phyloP scores from a whole-genome alignment of 2,113 vertebrate genomes.

The Sapajus apella region DNA sequence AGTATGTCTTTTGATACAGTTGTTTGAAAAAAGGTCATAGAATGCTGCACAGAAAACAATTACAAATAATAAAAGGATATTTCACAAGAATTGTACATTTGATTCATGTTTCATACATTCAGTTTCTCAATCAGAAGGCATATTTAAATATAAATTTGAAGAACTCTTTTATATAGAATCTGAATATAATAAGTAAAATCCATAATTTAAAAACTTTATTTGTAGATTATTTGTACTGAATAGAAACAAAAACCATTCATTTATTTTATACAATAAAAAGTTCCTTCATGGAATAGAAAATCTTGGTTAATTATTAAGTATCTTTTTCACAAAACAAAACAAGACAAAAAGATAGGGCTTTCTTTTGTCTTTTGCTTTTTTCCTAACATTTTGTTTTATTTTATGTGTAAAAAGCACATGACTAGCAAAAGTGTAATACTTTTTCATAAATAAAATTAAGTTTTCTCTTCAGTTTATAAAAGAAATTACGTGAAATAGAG shows the following conservation, averaged over 20 bases:
- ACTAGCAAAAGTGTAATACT: not conserved
- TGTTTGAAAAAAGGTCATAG: not conserved
- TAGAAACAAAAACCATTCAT: not conserved
- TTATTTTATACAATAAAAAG: not conserved
- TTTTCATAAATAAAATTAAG: constrained; percentile 15
- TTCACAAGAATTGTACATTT: not conserved
- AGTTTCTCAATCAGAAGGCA: not conserved
- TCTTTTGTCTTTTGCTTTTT: not conserved
- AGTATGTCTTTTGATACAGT: not conserved
- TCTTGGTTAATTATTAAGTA: not conserved
- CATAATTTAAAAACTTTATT: not conserved
- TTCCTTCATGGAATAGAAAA: not conserved
- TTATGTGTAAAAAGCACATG: not conserved
- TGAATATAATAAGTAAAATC: not conserved
- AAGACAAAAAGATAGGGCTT: not conserved
- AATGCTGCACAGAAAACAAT: not conserved
- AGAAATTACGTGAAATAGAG: not conserved
- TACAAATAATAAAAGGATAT: not conserved
- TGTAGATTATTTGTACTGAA: not conserved
- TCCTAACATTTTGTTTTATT: not conserved
- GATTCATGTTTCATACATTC: not conserved
- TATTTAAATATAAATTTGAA: not conserved
- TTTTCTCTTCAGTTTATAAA: not conserved
- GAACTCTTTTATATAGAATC: not conserved
- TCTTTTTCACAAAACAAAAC: not conserved